Percentiles rank a stretch among this genome's conserved stretches.
phyloP scores from a whole-genome alignment of 2,113 vertebrate genomes.

The Zeus faber region DNA sequence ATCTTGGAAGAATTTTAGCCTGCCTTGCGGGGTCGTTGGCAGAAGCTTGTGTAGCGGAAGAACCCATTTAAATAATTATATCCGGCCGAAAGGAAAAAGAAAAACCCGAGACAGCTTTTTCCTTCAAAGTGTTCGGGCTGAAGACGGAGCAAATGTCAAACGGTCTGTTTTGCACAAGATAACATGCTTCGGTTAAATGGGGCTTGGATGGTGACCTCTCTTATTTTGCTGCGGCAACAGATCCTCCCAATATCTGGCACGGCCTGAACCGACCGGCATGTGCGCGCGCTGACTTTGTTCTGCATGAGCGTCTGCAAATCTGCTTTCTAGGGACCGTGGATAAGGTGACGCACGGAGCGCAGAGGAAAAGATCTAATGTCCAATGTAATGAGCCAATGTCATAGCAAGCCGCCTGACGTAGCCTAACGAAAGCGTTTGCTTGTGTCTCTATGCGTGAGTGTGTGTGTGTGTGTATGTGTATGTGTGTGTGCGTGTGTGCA shows the following conservation, averaged over 20 bases:
- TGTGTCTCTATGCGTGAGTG: slow-evolving; percentile 2
- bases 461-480: slow-evolving; percentile 13
- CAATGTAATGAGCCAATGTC: slow-evolving; percentile 33
- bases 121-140: slow-evolving; percentile 32
- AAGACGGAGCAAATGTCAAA: slow-evolving; percentile 58
- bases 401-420: slow-evolving; percentile 29
- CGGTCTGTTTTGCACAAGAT: slow-evolving; percentile 57
- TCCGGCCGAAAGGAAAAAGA: slow-evolving; percentile 15
- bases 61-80: slow-evolving; percentile 25
- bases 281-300: slow-evolving; percentile 36
- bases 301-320: slow-evolving; percentile 25
- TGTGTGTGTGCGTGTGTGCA: slow-evolving; percentile 18
- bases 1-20: slow-evolving; percentile 38
- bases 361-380: slow-evolving; percentile 5
- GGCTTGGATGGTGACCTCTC: slow-evolving; percentile 48
- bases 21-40: slow-evolving; percentile 38
- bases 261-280: slow-evolving; percentile 37
- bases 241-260: slow-evolving; percentile 51
- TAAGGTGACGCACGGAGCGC: slow-evolving; percentile 10
- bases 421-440: slow-evolving; percentile 33
- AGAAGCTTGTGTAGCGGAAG: slow-evolving; percentile 28
- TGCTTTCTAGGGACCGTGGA: background rate
- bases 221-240: slow-evolving; percentile 26
- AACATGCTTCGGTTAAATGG: slow-evolving; percentile 58
- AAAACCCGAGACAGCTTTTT: slow-evolving; percentile 19